A percentile compares a stretch with the other conserved stretches of the same genome.
These are phyloP conservation scores for Sphaerophoria rueppellii DNA, from an alignment of 2,888 invertebrate genomes.

Conservation along the genomic window DNA sequence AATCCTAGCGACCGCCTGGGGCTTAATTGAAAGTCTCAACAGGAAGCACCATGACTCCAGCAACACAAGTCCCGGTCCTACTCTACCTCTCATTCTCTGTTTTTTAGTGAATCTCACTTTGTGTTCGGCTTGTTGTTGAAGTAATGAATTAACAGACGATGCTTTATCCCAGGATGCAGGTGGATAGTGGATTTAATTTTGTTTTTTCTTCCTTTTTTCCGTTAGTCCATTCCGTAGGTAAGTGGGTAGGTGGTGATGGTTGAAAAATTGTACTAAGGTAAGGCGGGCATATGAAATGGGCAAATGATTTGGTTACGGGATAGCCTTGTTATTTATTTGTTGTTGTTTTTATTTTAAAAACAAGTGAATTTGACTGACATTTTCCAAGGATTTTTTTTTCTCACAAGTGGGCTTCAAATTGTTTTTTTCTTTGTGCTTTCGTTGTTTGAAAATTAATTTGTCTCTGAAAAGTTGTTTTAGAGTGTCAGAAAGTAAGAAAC, in stretches of 20 bases:
- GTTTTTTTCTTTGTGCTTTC: too few relatives aligned
- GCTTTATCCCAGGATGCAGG: constrained; percentile 59
- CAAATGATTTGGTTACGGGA: too few relatives aligned
- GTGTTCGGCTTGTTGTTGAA: constrained; percentile 65
- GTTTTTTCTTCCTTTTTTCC: constrained; percentile 34
- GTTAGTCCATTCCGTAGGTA: background rate
- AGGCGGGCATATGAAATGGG: background rate
- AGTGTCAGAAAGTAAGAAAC: too few relatives aligned
- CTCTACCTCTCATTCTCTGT: background rate
- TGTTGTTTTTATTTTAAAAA: too few relatives aligned
- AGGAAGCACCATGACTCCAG: constrained; percentile 72
- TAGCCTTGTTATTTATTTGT: too few relatives aligned
- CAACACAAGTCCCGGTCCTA: constrained; percentile 65
- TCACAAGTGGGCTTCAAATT: too few relatives aligned
- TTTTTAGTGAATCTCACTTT: background rate
- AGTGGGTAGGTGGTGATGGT: background rate
- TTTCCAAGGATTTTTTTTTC: too few relatives aligned
- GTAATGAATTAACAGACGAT: constrained; percentile 72
- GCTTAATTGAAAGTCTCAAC: constrained; percentile 73
- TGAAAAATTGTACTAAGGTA: constrained; percentile 2
- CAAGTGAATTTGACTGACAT: too few relatives aligned
- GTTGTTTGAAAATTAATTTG: too few relatives aligned
- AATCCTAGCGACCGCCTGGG: constrained; percentile 68
- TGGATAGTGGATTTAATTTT: constrained; percentile 64
- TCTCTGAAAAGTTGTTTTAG: too few relatives aligned